These are phyloP conservation scores for Epistrophella euchroma DNA, from an alignment of 2,888 invertebrate species.

Conservation along the genomic window DNA sequence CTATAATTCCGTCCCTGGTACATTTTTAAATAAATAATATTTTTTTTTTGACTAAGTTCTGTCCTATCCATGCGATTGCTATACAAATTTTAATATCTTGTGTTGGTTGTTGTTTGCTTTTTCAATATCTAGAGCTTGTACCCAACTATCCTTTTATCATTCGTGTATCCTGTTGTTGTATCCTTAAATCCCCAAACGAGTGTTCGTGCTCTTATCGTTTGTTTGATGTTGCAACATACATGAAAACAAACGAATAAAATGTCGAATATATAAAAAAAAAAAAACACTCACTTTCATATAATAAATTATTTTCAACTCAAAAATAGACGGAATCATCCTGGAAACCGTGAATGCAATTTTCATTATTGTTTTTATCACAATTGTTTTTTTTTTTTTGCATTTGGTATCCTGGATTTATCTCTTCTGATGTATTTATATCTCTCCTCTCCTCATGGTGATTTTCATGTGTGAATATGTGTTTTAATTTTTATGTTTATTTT, in stretches of 20 bases:
- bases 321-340: conserved; percentile 52
- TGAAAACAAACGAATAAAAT: conserved; percentile 8
- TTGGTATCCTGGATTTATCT: conserved; percentile 24
- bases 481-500: conserved; percentile 18
- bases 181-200: conserved; percentile 54
- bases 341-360: conserved; percentile 62
- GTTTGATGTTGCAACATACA: conserved; percentile 26
- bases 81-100: conserved; percentile 51
- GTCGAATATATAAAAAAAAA: conserved; percentile 10
- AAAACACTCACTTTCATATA: conserved; percentile 46
- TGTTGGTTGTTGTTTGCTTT: conserved; percentile 15
- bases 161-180: conserved; percentile 35
- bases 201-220: conserved; percentile 32
- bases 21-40: conserved; percentile 13
- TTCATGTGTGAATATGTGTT: conserved; percentile 52
- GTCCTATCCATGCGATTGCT: background rate
- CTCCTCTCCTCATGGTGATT: conserved; percentile 27
- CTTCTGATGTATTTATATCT: conserved; percentile 2
- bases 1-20: conserved; percentile 17
- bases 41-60: background rate
- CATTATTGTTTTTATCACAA: conserved; percentile 67
- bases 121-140: conserved; percentile 15
- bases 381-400: conserved; percentile 20
- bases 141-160: conserved; percentile 21
- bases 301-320: conserved; percentile 63